Conservation (phyloP, 1,140 invertebrate genomes). For the Bombus sylvicola region DNA sequence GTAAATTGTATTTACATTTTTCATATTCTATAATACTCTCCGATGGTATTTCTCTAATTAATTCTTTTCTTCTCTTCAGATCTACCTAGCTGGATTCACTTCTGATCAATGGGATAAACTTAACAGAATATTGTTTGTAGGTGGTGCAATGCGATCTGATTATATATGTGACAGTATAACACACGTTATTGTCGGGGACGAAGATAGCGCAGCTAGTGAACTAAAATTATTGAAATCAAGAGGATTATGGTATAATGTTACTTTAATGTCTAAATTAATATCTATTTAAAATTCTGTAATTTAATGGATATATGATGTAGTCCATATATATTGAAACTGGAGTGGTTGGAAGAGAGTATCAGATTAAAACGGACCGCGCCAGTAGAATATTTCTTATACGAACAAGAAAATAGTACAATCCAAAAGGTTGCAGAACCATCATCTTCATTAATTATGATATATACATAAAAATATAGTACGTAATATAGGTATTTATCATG, state of each 20-base stretch:
- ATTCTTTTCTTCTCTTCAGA: slow-evolving; percentile 74
- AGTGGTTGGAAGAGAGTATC: slow-evolving; percentile 91
- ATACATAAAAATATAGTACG: neutral
- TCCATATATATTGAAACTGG: slow-evolving; percentile 86
- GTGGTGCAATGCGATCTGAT: slow-evolving; percentile 91
- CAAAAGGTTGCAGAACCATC: slow-evolving; percentile 75
- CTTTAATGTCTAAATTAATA: neutral
- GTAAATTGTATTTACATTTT: slow-evolving; percentile 69
- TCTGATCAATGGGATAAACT: slow-evolving; percentile 88
- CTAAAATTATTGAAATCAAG: slow-evolving; percentile 79
- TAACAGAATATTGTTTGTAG: slow-evolving; percentile 89
- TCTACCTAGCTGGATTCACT: slow-evolving; percentile 87
- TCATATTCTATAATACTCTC: neutral
- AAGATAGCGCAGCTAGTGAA: slow-evolving; percentile 78
- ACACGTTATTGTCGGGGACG: slow-evolving; percentile 90
- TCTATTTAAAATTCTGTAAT: slow-evolving; percentile 12
- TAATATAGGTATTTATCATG: neutral
- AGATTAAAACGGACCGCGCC: slow-evolving; percentile 84
- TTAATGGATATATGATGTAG: slow-evolving; percentile 78
- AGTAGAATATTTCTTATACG: slow-evolving; percentile 84
- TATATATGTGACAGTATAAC: slow-evolving; percentile 89
- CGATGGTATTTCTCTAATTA: neutral
- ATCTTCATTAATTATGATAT: slow-evolving; percentile 85
- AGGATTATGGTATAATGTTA: slow-evolving; percentile 72
- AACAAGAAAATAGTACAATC: slow-evolving; percentile 67